phyloP scores from a whole-genome alignment of 2,113 vertebrate species.

The Engystomops pustulosus region DNA sequence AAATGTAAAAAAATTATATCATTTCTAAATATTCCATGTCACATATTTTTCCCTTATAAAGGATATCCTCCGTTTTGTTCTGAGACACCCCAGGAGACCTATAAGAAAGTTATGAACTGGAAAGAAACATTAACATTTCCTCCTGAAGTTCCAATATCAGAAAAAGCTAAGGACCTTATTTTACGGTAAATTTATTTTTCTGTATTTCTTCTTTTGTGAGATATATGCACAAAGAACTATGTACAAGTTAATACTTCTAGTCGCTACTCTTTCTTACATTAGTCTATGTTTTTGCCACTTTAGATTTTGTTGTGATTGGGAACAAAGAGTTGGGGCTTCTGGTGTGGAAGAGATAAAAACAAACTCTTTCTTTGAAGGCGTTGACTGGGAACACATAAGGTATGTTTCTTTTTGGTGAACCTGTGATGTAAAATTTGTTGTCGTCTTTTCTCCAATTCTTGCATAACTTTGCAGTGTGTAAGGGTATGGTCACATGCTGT shows the following conservation, averaged over 20 bases:
- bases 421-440: too few species aligned
- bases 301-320: slow-evolving; percentile 98
- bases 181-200: slow-evolving; percentile 91
- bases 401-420: too few species aligned
- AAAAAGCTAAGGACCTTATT: slow-evolving; percentile 98
- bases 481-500: too few species aligned
- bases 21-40: too few species aligned
- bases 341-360: slow-evolving; percentile 95
- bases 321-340: slow-evolving; percentile 88
- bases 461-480: too few species aligned
- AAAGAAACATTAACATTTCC: slow-evolving; percentile 94
- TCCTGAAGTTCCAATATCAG: slow-evolving; percentile 96
- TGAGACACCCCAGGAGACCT: slow-evolving; percentile 97
- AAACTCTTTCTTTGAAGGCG: slow-evolving; percentile 96
- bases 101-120: slow-evolving; percentile 99
- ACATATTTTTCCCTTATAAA: slow-evolving; percentile 68
- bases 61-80: slow-evolving; percentile 98
- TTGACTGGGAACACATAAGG: slow-evolving; percentile 99
- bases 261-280: neutral
- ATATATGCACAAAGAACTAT: neutral
- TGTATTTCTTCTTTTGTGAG: too few species aligned
- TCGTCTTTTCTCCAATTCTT: too few species aligned
- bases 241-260: too few species aligned
- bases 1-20: too few species aligned
- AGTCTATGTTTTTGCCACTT: slow-evolving; percentile 36